A percentile compares a stretch with the other conserved stretches of the same genome.
These are phyloP conservation scores for Oreonectes daqikongensis DNA, from an alignment of 2,797 vertebrate genomes.

Conservation along the genomic window DNA sequence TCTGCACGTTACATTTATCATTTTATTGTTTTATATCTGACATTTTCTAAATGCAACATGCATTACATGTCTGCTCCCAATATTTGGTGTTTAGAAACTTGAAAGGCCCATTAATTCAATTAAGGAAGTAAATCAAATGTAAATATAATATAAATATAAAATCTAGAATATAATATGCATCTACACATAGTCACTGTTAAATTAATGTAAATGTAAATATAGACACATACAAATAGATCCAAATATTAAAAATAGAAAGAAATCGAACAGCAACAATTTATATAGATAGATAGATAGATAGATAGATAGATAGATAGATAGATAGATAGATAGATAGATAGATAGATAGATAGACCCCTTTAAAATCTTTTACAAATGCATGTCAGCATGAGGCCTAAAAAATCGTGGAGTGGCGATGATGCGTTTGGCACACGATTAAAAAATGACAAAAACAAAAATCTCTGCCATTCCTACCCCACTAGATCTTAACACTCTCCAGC, in stretches of 20 bases:
- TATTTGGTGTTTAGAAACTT: neutral
- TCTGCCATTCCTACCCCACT: constrained; percentile 89
- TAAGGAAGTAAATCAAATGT: too few species aligned
- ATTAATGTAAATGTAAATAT: too few species aligned
- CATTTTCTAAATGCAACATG: neutral
- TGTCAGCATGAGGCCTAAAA: constrained; percentile 15
- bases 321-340: too few species aligned
- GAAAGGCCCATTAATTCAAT: too few species aligned
- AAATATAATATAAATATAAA: too few species aligned
- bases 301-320: too few species aligned
- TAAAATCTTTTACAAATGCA: constrained; percentile 36
- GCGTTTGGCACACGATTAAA: constrained; percentile 39
- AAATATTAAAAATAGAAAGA: neutral
- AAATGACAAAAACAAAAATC: constrained; percentile 61
- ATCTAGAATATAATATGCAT: too few species aligned
- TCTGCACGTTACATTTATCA: too few species aligned
- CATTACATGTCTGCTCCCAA: neutral
- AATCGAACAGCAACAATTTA: neutral
- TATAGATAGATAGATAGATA: too few species aligned
- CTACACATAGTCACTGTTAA: too few species aligned
- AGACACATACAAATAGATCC: neutral
- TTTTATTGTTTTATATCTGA: too few species aligned
- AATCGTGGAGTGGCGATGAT: constrained; percentile 40
- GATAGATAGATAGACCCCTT: too few species aligned
- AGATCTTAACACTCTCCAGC: constrained; percentile 99